A percentile compares a stretch with the other conserved stretches of the same genome.
Conservation (phyloP, 2,113 vertebrate genomes). For the Bubo bubo region DNA sequence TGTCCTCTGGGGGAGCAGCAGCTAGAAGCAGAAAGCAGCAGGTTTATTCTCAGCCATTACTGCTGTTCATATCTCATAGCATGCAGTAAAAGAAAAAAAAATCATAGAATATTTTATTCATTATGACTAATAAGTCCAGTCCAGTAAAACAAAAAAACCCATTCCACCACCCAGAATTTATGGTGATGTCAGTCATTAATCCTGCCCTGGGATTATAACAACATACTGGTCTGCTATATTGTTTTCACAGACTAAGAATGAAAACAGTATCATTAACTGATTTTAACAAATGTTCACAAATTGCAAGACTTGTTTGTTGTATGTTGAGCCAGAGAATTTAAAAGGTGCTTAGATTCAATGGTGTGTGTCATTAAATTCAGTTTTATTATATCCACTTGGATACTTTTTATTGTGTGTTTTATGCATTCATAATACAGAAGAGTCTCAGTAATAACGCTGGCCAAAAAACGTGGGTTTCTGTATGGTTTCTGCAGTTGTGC, state of each 20-base stretch:
- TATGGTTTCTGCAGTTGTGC: neutral
- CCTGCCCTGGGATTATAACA: neutral
- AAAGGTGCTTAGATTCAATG: neutral
- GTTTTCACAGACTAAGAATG: neutral
- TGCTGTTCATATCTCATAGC: neutral
- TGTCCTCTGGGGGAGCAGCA: neutral
- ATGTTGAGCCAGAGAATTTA: neutral
- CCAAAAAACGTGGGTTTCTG: neutral
- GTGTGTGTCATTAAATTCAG: neutral
- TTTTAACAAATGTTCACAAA: neutral
- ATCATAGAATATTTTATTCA: neutral
- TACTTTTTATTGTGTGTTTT: neutral
- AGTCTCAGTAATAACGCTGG: neutral
- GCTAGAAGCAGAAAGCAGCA: neutral
- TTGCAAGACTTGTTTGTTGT: neutral
- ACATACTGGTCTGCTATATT: fast-evolving
- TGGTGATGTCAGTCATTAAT: neutral
- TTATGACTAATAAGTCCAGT: neutral
- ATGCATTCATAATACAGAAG: neutral
- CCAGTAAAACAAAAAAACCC: neutral
- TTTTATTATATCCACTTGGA: neutral
- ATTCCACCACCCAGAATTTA: neutral
- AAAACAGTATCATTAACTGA: neutral
- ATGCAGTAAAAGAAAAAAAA: neutral
- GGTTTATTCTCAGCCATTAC: neutral